Base-by-base conservation (phyloP, 2,113 vertebrate species). In the Oncorhynchus kisutch region DNA sequence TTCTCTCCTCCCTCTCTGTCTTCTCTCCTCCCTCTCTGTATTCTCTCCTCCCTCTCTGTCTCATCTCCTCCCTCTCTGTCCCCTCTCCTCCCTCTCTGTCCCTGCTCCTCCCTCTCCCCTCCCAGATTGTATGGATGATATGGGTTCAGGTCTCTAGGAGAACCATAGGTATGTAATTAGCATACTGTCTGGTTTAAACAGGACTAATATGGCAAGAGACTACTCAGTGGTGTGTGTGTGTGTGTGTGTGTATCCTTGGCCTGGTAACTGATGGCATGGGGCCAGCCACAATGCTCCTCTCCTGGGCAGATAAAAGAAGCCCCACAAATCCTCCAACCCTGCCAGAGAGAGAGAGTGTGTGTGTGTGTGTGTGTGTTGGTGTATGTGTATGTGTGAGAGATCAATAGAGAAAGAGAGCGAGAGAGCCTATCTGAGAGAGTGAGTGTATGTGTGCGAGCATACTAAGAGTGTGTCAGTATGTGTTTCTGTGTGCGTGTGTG, bases 271-370 rank as follows among this genome's bases (percentile, higher is more conserved):
- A 88, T 91, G 89, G 89, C 82, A 78, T 16, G 14, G 65, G 87
- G 84, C 89, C 89, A 91, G 73, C n/a, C 78, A 79, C 78, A 78
- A 81, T 82, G 81, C 80, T 86, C 78, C 81, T 79, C 74, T 81
- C 87, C 74, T 64, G 68, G 70, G 65, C 68, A 84, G 78, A 88
- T 82, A 86, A 86, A 84, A 83, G 75, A 75, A 78, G 73, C 65
- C 1, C 70, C 72, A 87, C 83, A 89, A 85, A 74, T 78, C 70
- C 81, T 62, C 60, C 39, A 73, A 68, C 77, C 39, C 72, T 76
- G 78, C 86, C 70, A 70, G 48, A 27, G 24, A 78, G 74, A 39
- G 34, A 34, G 6, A 34, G 31, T 1, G 34, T 7, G 34, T 7
- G 34, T 34, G 31, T 34, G 31, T 29, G 29, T 29, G 4, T 4